Percentiles rank a stretch among this genome's conserved stretches.
These are phyloP conservation scores for Yponomeuta malinellus DNA, from an alignment of 2,888 invertebrate genomes.

Conservation along the genomic window DNA sequence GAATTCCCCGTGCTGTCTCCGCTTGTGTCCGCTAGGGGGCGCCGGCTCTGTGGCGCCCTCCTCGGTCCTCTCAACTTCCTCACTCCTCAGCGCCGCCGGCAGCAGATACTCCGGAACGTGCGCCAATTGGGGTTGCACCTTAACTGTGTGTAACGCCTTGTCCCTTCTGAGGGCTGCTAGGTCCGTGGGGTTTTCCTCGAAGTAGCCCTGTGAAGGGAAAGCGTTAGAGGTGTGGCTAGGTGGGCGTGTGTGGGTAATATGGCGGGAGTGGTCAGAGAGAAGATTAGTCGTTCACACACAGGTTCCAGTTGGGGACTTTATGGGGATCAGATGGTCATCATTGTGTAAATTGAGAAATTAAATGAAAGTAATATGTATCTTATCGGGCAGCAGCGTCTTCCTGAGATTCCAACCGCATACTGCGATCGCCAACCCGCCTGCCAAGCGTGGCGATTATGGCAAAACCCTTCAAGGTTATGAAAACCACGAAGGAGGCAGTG, in stretches of 20 bases:
- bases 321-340: conserved; percentile 1
- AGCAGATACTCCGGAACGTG: conserved; percentile 96
- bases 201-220: conserved; percentile 80
- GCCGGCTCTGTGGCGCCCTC: conserved; percentile 29
- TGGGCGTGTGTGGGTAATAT: background rate
- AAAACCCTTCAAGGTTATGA: too few species aligned
- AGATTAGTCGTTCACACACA: conserved; percentile 69
- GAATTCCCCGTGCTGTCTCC: conserved; percentile 39
- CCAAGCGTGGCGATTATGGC: too few species aligned
- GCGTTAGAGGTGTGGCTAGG: conserved; percentile 4
- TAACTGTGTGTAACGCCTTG: conserved; percentile 89
- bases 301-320: background rate
- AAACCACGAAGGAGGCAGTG: too few species aligned
- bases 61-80: conserved; percentile 34
- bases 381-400: too few species aligned
- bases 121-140: conserved; percentile 87
- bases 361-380: too few species aligned
- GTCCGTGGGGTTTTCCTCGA: conserved; percentile 94
- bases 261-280: conserved; percentile 54
- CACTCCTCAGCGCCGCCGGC: conserved; percentile 81
- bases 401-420: too few species aligned
- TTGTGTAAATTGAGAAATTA: background rate
- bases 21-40: conserved; percentile 31
- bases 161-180: conserved; percentile 89
- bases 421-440: too few species aligned